Base-by-base conservation (phyloP, 1,140 invertebrate species). In the Yoshiicerus persimilis region DNA sequence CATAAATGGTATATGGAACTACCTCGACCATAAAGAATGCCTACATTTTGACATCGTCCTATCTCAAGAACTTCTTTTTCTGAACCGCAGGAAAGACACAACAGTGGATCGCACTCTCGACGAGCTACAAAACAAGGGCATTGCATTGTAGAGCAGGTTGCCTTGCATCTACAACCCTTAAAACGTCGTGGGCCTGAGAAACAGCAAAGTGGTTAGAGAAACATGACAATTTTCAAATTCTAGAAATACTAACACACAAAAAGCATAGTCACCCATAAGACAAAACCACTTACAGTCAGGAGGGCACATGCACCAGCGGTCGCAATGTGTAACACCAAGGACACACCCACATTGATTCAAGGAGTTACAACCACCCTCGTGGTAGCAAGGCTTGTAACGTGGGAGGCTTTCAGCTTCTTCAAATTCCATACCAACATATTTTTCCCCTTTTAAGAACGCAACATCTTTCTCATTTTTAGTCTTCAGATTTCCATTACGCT, bases 51-150 rank as follows among this genome's bases (percentile, higher is more conserved):
- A 92, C 98, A 99, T 13, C 96, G 97, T 75, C 98, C 97, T 91
- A 96, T 97, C 4, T 94, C 93, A 13, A 95, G 93, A 90, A 97
- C 96, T 92, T 96, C 96, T 89, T 97, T 95, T 94, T 98, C 97
- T 20, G 98, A 98, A 4, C 98, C 98, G 93, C 99, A 99, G 41
- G 96, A 96, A 89, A 96, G 95, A 93, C 99, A 99, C 20, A 99
- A 94, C 94, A 99, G 98, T 16, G 99, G 99, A 94, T 99, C 99
- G 93, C 99, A 99, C 94, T 99, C 99, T 47, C 99, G 94, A 56
- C 99, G 97, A 13, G 99, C 98, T 91, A 99, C 94, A 93, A 98
- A 99, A 93, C 99, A 99, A 2, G 98, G 98, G 92, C 99, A 99
- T 92, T 99, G 98, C 92, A 99, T 99, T 0, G 98, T 99, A 92